Evolutionary conservation across 2,797 vertebrate species (phyloP).

Genomic region (Sebastes glaucus): DNA sequence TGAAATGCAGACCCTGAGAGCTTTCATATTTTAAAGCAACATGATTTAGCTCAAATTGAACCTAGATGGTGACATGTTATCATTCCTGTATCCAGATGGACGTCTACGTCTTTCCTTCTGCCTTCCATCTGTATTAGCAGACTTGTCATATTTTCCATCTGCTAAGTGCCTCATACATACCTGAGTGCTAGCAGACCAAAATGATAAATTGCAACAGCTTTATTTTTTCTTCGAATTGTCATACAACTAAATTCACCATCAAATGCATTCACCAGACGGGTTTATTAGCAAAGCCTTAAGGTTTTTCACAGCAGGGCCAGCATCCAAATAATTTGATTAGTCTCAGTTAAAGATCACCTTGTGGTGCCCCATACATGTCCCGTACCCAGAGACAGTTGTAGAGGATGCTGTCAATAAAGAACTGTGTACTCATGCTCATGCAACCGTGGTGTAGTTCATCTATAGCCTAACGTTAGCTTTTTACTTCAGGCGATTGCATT

Average conservation of each 20-base stretch:
- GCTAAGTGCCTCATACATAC: slow-evolving; percentile 3
- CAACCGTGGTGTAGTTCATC: too few relatives aligned
- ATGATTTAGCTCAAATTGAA: not conserved
- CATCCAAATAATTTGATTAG: not conserved
- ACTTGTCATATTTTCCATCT: slow-evolving; percentile 36
- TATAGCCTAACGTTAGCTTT: too few relatives aligned
- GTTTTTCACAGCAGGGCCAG: not conserved
- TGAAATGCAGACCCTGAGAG: not conserved
- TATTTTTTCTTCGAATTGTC: not conserved
- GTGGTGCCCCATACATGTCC: not conserved
- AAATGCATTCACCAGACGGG: not conserved
- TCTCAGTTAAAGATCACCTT: not conserved
- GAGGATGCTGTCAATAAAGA: not conserved
- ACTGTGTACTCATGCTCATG: too few relatives aligned
- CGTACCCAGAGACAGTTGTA: not conserved
- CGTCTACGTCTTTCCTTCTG: slow-evolving; percentile 16
- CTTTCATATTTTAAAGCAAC: not conserved
- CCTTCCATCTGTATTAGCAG: slow-evolving; percentile 18
- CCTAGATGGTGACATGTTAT: slow-evolving; percentile 10
- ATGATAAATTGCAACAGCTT: not conserved
- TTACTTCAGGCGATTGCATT: too few relatives aligned
- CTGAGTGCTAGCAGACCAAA: not conserved
- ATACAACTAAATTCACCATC: not conserved
- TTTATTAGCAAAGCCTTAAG: not conserved
- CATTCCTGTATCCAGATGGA: slow-evolving; percentile 4